Conservation (phyloP, 2,888 invertebrate species). For the Rhaphigaster nebulosa region DNA sequence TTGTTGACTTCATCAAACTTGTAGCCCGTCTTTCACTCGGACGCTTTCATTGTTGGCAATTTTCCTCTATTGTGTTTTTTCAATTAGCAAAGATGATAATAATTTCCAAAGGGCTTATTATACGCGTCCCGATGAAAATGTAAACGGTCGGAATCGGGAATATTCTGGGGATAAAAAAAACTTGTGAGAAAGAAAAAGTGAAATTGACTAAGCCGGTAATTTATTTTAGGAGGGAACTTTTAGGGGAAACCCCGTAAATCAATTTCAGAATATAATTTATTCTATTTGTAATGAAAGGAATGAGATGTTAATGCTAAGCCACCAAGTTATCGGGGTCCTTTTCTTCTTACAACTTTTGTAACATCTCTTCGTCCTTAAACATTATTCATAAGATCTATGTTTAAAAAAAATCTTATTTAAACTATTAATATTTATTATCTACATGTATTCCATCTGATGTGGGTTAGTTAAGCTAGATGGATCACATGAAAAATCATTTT, state of each 20-base stretch:
- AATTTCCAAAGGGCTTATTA: background rate
- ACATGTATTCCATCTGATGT: too few relatives aligned
- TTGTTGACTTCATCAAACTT: slow-evolving; percentile 34
- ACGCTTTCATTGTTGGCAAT: background rate
- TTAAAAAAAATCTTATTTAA: background rate
- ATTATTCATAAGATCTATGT: background rate
- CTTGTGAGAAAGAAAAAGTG: background rate
- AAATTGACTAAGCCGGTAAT: slow-evolving; percentile 19
- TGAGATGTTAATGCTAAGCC: slow-evolving; percentile 10
- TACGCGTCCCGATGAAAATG: background rate
- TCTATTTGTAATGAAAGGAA: slow-evolving; percentile 31
- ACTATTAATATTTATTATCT: too few relatives aligned
- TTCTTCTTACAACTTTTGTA: background rate
- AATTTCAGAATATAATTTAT: slow-evolving; percentile 29
- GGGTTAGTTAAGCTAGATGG: too few relatives aligned
- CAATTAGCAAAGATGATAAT: background rate
- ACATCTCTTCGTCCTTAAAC: background rate
- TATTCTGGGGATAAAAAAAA: background rate
- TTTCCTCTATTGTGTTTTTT: background rate
- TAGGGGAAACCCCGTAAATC: background rate
- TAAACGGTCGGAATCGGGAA: background rate
- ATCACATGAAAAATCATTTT: too few relatives aligned
- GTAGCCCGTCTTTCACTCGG: background rate
- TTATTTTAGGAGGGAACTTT: slow-evolving; percentile 3
- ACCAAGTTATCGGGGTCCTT: background rate